phyloP scores from a whole-genome alignment of 2,113 vertebrate genomes.

The Beaufortia kweichowensis region DNA sequence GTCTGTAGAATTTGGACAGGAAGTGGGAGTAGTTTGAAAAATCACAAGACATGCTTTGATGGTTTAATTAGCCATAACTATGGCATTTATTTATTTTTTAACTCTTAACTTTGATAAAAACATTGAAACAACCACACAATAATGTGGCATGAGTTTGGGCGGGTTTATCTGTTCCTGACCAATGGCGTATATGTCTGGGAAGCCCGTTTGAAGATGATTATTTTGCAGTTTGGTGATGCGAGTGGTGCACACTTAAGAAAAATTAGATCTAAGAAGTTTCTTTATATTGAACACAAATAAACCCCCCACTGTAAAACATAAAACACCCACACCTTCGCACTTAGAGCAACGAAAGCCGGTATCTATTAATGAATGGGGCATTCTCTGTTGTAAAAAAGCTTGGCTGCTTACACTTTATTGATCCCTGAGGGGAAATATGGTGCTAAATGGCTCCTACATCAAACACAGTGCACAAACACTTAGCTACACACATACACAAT shows the following conservation, averaged over 20 bases:
- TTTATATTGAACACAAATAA: too few species aligned
- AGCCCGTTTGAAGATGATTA: too few species aligned
- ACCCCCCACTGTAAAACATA: too few species aligned
- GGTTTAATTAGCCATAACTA: background rate
- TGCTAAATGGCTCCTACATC: conserved; percentile 31
- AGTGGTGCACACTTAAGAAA: too few species aligned
- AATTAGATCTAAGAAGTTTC: too few species aligned
- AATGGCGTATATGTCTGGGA: too few species aligned
- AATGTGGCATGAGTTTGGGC: too few species aligned
- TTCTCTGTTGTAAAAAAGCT: conserved; percentile 6
- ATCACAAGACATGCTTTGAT: conserved; percentile 17
- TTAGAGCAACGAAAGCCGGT: background rate
- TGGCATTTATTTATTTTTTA: background rate
- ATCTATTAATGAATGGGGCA: background rate
- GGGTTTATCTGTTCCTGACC: too few species aligned
- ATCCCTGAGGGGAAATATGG: conserved; percentile 31
- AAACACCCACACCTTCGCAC: too few species aligned
- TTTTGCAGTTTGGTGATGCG: too few species aligned
- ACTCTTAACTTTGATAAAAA: too few species aligned
- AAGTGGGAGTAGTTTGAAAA: background rate
- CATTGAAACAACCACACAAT: too few species aligned
- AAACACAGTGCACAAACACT: conserved; percentile 34
- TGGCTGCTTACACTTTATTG: conserved; percentile 30
- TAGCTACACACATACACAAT: conserved; percentile 22
- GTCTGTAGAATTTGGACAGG: conserved; percentile 10